Percentiles rank a stretch among this genome's conserved stretches.
Conservation (phyloP, 2,797 vertebrate genomes). For the Chrysocyon brachyurus region DNA sequence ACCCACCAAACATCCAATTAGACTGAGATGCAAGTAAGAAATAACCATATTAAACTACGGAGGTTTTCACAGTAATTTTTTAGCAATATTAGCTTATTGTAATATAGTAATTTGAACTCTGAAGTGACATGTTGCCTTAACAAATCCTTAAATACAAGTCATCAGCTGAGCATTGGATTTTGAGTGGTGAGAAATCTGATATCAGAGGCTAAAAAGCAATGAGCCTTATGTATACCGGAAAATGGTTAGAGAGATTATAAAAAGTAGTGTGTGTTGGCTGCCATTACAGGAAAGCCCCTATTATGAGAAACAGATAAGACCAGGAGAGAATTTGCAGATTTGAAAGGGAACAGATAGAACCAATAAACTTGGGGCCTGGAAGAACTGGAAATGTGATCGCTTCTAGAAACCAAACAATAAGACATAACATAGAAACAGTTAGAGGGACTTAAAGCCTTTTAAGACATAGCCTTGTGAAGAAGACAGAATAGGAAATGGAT, state of each 20-base stretch:
- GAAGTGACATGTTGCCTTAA: slow-evolving; percentile 8
- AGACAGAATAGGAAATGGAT: not conserved
- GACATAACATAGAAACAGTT: not conserved
- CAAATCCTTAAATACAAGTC: not conserved
- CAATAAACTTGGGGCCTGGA: not conserved
- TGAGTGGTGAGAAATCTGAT: not conserved
- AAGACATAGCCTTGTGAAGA: not conserved
- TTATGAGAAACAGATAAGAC: not conserved
- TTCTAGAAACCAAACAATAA: slow-evolving; percentile 5
- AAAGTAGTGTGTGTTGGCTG: not conserved
- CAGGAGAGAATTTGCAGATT: not conserved
- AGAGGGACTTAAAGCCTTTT: not conserved
- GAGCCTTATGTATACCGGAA: not conserved
- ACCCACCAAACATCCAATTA: not conserved
- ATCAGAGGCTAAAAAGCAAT: not conserved
- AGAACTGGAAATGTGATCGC: not conserved
- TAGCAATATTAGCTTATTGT: not conserved
- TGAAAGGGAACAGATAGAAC: not conserved
- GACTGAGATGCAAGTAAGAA: not conserved
- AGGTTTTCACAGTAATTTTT: not conserved
- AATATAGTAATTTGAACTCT: not conserved
- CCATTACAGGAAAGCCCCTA: not conserved
- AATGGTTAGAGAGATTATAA: not conserved
- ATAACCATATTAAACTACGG: not conserved
- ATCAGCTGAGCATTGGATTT: not conserved